These are phyloP conservation scores for Actias luna DNA, from an alignment of 2,888 invertebrate species.

Conservation along the genomic window DNA sequence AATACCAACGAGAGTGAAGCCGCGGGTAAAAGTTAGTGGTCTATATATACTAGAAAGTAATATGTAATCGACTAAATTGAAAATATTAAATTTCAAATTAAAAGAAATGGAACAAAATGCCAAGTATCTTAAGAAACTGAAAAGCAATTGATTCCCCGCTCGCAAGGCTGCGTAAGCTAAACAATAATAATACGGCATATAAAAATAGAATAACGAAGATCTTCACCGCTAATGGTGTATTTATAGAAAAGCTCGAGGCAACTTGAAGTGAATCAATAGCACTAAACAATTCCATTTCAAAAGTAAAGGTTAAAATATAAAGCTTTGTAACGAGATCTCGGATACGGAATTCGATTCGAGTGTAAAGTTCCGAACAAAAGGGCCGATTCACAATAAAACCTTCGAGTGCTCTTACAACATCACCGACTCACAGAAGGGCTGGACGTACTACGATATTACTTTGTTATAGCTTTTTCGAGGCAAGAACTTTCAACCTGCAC, in stretches of 20 bases:
- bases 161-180: no score
- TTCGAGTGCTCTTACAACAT: background rate
- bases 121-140: no score
- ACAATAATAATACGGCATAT: no score
- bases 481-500: background rate
- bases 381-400: slow-evolving; percentile 8
- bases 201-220: no score
- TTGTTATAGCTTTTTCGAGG: background rate
- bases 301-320: slow-evolving; percentile 9
- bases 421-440: background rate
- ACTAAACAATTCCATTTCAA: background rate
- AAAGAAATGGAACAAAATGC: no score
- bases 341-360: slow-evolving; percentile 10
- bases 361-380: slow-evolving; percentile 13
- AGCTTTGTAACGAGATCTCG: slow-evolving; percentile 1
- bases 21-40: no score
- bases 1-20: no score
- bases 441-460: background rate
- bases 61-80: no score
- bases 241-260: background rate
- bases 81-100: no score
- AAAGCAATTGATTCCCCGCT: no score
- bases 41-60: no score
- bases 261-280: background rate
- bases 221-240: no score